Base-by-base conservation (phyloP, 2,797 vertebrate genomes). In the Acestrorhynchus altus region DNA sequence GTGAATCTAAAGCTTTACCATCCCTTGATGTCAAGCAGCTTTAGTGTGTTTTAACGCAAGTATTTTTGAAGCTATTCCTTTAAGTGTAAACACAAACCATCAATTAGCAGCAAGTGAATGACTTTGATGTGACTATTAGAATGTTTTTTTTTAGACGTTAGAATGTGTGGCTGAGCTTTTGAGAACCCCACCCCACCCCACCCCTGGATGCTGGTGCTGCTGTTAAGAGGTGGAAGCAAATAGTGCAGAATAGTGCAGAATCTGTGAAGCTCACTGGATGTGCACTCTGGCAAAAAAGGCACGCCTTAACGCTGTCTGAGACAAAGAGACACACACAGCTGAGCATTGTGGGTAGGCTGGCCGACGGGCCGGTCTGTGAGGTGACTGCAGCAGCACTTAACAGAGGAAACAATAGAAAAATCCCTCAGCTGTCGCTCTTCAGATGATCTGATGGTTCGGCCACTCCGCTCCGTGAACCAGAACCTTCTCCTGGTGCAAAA, bases 131-230 rank as follows among this genome's bases (percentile, higher is more conserved):
- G 46, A 16, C 15, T 18, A 49, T 16, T 57, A 28, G 54, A 8
- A 8, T 54, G 8, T 54, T 28, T 13, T 57, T 13, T 13, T 15
- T 60, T 60, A 60, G 57, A 9, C 18, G 44, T 26, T 56, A 56
- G 52, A 9, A 13, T 56, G 52, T 56, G 3, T 24, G 13, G 7
- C 2, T 8, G 42, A 22, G 4, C 6, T 15, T 20, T 66, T n/a
- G n/a, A n/a, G n/a, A n/a, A n/a, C 20, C 20, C 22, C 22, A 66
- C 63, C 15, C 40, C 46, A 42, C 44, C 64, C 40, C n/a, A n/a
- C n/a, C n/a, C 22, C 42, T 47, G 42, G 64, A 22, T 66, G 64
- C 64, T 26, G 64, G 13, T 22, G 64, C 42, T 66, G 64, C 64
- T 26, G 64, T 22, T 22, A 28, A 18, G 42, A 64, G 39, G 39